Percentiles rank a stretch among this genome's conserved stretches.
Evolutionary conservation across 2,797 vertebrate genomes (phyloP).

Genomic region (Characodon lateralis): DNA sequence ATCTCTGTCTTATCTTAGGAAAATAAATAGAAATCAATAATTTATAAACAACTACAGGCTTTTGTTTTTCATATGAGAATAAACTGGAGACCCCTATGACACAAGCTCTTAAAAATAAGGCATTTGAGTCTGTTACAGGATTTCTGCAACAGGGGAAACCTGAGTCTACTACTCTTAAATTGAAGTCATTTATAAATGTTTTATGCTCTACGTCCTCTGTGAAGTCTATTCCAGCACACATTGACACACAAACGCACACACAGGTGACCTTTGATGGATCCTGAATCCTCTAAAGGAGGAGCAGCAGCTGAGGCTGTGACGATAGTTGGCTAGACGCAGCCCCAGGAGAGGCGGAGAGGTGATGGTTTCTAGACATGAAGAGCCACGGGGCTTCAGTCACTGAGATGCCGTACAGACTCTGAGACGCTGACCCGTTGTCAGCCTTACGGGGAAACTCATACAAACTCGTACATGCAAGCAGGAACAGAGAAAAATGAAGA

Average conservation of each 20-base stretch:
- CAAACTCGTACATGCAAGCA: not conserved
- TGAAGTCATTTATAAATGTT: constrained; percentile 67
- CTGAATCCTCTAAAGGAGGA: constrained; percentile 51
- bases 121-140: not conserved
- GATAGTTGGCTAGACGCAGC: constrained; percentile 31
- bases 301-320: constrained; percentile 40
- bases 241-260: not conserved
- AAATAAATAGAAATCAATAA: not conserved
- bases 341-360: constrained; percentile 30
- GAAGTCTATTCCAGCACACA: constrained; percentile 21
- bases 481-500: constrained; percentile 76
- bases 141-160: constrained; percentile 20
- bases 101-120: not conserved
- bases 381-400: constrained; percentile 19
- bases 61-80: not conserved
- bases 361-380: constrained; percentile 36
- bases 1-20: not conserved
- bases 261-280: constrained; percentile 55
- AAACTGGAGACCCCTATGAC: not conserved
- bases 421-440: constrained; percentile 26
- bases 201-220: constrained; percentile 49
- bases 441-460: constrained; percentile 15
- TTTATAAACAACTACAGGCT: not conserved
- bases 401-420: constrained; percentile 50
- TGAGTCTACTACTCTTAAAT: constrained; percentile 26